A percentile compares a stretch with the other conserved stretches of the same genome.
phyloP scores from a whole-genome alignment of 2,888 invertebrate genomes.

The Nemotelus pantherinus region DNA sequence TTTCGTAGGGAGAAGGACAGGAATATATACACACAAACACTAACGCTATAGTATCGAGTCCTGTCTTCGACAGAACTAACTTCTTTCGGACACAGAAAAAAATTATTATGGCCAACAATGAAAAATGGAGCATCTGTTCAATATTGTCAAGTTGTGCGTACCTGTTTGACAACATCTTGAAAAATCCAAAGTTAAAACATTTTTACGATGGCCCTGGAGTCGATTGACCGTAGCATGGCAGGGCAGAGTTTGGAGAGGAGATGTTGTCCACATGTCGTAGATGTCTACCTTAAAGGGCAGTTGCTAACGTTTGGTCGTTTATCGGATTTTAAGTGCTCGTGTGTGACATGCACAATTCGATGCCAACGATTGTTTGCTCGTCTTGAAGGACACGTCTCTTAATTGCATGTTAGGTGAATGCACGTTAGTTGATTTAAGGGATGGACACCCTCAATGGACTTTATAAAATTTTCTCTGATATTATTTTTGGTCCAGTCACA shows the following conservation, averaged over 20 bases:
- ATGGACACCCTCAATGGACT: no score
- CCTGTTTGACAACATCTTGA: slow-evolving; percentile 41
- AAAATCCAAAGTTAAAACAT: slow-evolving; percentile 27
- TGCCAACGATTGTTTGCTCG: no score
- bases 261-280: background rate
- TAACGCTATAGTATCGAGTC: background rate
- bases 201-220: slow-evolving; percentile 9
- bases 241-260: background rate
- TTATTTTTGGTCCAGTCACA: no score
- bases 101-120: slow-evolving; percentile 39
- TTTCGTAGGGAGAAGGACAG: background rate
- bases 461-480: no score
- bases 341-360: background rate
- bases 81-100: slow-evolving; percentile 19
- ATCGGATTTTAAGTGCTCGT: background rate
- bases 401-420: no score
- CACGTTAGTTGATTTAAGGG: no score
- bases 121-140: slow-evolving; percentile 41
- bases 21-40: background rate
- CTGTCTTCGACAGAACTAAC: slow-evolving; percentile 20
- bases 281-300: background rate
- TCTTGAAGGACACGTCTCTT: no score
- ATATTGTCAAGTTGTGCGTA: slow-evolving; percentile 33
- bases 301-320: background rate
- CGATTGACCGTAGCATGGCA: background rate